Evolutionary conservation across 1,140 invertebrate genomes (phyloP).

Genomic region (Manduca sexta): DNA sequence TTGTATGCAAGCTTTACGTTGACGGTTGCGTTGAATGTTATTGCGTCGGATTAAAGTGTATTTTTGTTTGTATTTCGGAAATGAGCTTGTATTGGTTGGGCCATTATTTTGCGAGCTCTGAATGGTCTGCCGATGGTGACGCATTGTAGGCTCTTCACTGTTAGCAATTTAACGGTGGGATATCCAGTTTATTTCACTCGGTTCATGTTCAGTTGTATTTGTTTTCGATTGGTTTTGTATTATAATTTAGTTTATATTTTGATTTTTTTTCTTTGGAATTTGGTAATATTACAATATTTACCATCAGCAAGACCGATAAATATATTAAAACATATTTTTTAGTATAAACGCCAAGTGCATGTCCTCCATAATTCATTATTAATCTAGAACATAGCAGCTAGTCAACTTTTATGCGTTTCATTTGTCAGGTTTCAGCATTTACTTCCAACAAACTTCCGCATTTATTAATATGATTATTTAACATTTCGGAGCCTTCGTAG

Average conservation of each 20-base stretch:
- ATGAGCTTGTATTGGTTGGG: conserved; percentile 9
- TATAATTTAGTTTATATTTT: too few species aligned
- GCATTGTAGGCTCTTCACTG: conserved; percentile 56
- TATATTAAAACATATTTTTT: too few species aligned
- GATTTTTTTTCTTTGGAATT: too few species aligned
- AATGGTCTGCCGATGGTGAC: conserved; percentile 58
- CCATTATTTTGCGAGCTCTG: conserved; percentile 57
- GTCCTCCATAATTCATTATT: too few species aligned
- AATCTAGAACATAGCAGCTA: too few species aligned
- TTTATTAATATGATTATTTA: too few species aligned
- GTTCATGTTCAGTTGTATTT: not conserved
- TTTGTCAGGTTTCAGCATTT: not conserved
- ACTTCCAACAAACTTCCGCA: not conserved
- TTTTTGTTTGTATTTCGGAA: conserved; percentile 12
- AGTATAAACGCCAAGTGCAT: too few species aligned
- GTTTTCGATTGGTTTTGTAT: conserved; percentile 1
- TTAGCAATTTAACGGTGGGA: conserved; percentile 34
- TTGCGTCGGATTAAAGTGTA: conserved; percentile 12
- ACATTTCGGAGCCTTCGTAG: too few species aligned
- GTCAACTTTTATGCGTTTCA: too few species aligned
- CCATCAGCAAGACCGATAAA: too few species aligned
- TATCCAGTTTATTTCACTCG: not conserved
- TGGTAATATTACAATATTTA: too few species aligned
- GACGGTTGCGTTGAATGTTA: conserved; percentile 16
- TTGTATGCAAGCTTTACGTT: conserved; percentile 16